Evolutionary conservation across 2,888 invertebrate genomes (phyloP).

Genomic region (Cephus sareptanus): DNA sequence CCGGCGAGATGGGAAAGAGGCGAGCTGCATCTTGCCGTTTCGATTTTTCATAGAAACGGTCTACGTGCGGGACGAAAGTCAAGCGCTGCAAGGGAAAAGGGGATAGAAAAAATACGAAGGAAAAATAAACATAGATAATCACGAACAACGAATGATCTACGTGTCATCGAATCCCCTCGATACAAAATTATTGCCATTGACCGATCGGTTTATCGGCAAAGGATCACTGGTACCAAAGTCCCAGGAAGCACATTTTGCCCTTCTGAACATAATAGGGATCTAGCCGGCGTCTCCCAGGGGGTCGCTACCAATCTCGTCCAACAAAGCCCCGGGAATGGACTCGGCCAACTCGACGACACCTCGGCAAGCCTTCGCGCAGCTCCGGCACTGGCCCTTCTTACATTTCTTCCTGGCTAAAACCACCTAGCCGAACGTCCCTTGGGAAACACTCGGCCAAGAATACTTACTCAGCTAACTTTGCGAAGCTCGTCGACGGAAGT

Average conservation of each 20-base stretch:
- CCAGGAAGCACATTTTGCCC: conserved; percentile 45
- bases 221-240: conserved; percentile 40
- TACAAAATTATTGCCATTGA: conserved; percentile 36
- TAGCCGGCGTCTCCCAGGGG: conserved; percentile 42
- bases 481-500: background rate
- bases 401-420: conserved; percentile 27
- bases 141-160: background rate
- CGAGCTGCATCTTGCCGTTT: background rate
- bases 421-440: conserved; percentile 23
- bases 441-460: conserved; percentile 8
- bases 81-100: background rate
- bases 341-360: conserved; percentile 38
- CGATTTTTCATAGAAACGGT: background rate
- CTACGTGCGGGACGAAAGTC: background rate
- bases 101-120: background rate
- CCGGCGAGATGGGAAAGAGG: background rate
- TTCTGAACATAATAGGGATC: conserved; percentile 48
- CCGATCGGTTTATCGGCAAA: conserved; percentile 34
- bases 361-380: conserved; percentile 17
- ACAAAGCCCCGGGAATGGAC: conserved; percentile 47
- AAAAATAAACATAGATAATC: background rate
- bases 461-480: conserved; percentile 6
- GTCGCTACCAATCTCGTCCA: conserved; percentile 45
- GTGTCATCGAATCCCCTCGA: background rate
- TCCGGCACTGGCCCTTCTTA: conserved; percentile 28